A percentile compares a stretch with the other conserved stretches of the same genome.
Evolutionary conservation across 2,888 invertebrate genomes (phyloP).

Genomic region (Drosophila yooni): DNA sequence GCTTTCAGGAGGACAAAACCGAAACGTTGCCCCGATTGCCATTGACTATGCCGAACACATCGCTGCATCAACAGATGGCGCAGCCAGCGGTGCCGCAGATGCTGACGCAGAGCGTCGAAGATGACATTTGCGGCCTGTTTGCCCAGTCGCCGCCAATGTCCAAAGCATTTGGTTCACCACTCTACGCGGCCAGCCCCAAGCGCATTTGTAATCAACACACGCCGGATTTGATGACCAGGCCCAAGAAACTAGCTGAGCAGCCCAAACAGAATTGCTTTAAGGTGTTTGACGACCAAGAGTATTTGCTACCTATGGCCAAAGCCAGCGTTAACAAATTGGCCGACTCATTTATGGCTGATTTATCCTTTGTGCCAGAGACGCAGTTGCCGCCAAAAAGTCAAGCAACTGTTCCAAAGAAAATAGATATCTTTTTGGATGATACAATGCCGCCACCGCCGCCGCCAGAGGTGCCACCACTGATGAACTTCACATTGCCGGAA

Average conservation of each 20-base stretch:
- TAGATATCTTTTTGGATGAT: conserved; percentile 67
- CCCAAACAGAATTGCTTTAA: conserved; percentile 27
- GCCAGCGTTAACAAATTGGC: conserved; percentile 26
- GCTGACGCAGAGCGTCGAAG: conserved; percentile 56
- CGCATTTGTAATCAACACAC: conserved; percentile 64
- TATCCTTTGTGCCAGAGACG: conserved; percentile 71
- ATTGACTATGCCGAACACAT: conserved; percentile 29
- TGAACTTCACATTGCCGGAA: conserved; percentile 54
- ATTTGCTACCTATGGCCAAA: conserved; percentile 4
- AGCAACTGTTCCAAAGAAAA: conserved; percentile 26
- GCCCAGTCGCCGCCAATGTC: conserved; percentile 69
- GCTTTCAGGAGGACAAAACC: conserved; percentile 81
- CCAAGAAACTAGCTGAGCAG: conserved; percentile 16
- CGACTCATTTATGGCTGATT: conserved; percentile 66
- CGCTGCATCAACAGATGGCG: conserved; percentile 11
- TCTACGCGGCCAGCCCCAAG: conserved; percentile 43
- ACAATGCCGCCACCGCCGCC: conserved; percentile 38
- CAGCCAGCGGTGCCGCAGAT: conserved; percentile 32
- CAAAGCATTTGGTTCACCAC: conserved; percentile 41
- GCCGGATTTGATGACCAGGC: conserved; percentile 49
- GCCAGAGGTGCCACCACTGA: conserved; percentile 4
- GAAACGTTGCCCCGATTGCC: conserved; percentile 79
- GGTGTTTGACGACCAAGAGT: conserved; percentile 49
- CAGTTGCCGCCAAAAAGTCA: conserved; percentile 32
- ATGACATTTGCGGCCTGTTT: conserved; percentile 75